These are phyloP conservation scores for Galago senegalensis DNA, from an alignment of 2,797 vertebrate species.

Conservation along the genomic window DNA sequence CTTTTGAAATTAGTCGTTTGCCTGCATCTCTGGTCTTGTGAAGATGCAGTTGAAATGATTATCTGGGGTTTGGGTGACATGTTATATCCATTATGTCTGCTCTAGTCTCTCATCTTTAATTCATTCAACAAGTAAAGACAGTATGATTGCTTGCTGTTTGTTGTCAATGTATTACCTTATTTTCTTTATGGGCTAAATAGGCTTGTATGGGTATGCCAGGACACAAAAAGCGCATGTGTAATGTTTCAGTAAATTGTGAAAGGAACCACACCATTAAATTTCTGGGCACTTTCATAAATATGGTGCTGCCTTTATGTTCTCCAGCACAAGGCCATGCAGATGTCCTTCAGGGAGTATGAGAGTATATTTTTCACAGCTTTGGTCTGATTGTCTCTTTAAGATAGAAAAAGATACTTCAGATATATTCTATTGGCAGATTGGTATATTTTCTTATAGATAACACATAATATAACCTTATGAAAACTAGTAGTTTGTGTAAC, in stretches of 20 bases:
- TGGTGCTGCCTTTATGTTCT: not conserved
- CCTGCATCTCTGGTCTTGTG: not conserved
- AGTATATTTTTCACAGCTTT: not conserved
- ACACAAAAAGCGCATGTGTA: not conserved
- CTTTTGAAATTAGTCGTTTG: not conserved
- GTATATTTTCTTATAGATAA: not conserved
- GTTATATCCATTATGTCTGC: not conserved
- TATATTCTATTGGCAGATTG: not conserved
- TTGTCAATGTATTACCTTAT: not conserved
- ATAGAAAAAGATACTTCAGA: not conserved
- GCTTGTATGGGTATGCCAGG: not conserved
- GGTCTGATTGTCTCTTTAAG: not conserved
- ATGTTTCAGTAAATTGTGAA: not conserved
- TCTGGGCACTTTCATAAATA: not conserved
- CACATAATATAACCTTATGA: not conserved
- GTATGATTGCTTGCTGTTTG: not conserved
- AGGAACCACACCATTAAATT: not conserved
- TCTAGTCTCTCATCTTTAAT: slow-evolving; percentile 1
- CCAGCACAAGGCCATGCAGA: not conserved
- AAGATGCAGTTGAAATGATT: not conserved
- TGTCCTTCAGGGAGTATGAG: not conserved
- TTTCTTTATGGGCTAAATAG: not conserved
- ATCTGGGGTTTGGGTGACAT: not conserved
- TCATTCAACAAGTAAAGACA: not conserved
- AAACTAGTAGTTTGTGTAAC: not conserved